Conservation (phyloP, 2,113 vertebrate species). For the Pantherophis guttatus region DNA sequence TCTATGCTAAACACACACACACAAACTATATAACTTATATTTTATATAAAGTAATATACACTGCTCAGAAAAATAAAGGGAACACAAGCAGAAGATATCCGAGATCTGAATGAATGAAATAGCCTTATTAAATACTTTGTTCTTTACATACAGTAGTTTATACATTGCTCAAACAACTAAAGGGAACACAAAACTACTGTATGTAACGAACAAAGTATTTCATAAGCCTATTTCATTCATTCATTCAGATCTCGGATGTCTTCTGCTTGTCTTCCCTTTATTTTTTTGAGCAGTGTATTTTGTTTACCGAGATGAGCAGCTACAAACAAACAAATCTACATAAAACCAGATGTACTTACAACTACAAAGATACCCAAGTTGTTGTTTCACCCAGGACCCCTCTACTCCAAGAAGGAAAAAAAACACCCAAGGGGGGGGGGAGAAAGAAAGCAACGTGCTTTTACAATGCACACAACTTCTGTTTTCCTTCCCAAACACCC, state of each 20-base stretch:
- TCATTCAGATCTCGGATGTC: no score
- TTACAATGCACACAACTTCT: background rate
- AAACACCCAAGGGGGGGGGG: background rate
- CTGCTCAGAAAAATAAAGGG: no score
- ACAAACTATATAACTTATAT: background rate
- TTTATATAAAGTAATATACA: background rate
- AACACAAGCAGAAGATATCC: no score
- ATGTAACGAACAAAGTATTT: no score
- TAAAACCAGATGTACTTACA: background rate
- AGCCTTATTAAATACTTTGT: no score
- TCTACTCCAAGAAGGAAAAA: background rate
- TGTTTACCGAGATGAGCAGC: background rate
- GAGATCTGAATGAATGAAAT: no score
- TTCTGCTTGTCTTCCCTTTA: no score
- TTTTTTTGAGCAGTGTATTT: background rate
- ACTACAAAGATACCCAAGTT: background rate
- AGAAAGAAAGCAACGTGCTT: background rate
- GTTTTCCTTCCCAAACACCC: background rate
- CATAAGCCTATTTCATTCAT: no score
- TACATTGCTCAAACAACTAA: no score
- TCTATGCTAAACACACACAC: fast-evolving
- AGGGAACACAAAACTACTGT: no score
- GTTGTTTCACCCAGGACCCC: no score
- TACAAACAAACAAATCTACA: background rate
- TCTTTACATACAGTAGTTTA: no score